Evolutionary conservation across 2,888 invertebrate genomes (phyloP).

Genomic region (Polyommatus iphigenia): DNA sequence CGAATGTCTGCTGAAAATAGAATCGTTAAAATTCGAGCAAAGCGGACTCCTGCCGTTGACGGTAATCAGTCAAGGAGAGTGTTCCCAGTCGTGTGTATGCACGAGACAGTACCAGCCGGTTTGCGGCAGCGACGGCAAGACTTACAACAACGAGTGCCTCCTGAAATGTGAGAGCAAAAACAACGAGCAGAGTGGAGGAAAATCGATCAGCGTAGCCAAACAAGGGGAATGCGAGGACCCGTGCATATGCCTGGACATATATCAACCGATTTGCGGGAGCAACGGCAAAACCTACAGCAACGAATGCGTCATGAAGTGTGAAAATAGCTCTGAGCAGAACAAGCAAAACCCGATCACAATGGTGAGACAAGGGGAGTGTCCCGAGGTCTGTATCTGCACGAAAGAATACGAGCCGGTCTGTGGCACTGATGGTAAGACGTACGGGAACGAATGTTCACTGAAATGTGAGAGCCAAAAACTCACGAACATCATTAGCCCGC

Average conservation of each 20-base stretch:
- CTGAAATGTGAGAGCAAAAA: slow-evolving; percentile 40
- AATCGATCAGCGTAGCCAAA: slow-evolving; percentile 31
- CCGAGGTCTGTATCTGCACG: slow-evolving; percentile 36
- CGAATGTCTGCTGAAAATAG: slow-evolving; percentile 35
- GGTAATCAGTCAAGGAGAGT: slow-evolving; percentile 35
- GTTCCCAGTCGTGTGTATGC: slow-evolving; percentile 38
- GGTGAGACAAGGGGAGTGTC: slow-evolving; percentile 16
- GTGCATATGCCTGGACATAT: slow-evolving; percentile 36
- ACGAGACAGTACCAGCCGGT: slow-evolving; percentile 40
- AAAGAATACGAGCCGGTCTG: slow-evolving; percentile 43
- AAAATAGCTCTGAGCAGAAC: slow-evolving; percentile 34
- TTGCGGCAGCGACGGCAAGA: slow-evolving; percentile 45
- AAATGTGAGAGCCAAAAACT: slow-evolving; percentile 46
- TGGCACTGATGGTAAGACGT: slow-evolving; percentile 49
- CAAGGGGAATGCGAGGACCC: slow-evolving; percentile 35
- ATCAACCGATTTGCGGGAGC: slow-evolving; percentile 41
- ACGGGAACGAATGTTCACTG: slow-evolving; percentile 47
- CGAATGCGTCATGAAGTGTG: slow-evolving; percentile 38
- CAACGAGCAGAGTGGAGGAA: slow-evolving; percentile 29
- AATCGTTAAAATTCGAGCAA: slow-evolving; percentile 30
- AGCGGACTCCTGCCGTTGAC: slow-evolving; percentile 28
- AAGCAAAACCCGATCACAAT: slow-evolving; percentile 23
- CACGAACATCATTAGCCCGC: background rate
- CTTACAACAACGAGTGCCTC: slow-evolving; percentile 44
- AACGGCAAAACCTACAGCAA: slow-evolving; percentile 42